Base-by-base conservation (phyloP, 1,140 invertebrate species). In the Penaeus vannamei region DNA sequence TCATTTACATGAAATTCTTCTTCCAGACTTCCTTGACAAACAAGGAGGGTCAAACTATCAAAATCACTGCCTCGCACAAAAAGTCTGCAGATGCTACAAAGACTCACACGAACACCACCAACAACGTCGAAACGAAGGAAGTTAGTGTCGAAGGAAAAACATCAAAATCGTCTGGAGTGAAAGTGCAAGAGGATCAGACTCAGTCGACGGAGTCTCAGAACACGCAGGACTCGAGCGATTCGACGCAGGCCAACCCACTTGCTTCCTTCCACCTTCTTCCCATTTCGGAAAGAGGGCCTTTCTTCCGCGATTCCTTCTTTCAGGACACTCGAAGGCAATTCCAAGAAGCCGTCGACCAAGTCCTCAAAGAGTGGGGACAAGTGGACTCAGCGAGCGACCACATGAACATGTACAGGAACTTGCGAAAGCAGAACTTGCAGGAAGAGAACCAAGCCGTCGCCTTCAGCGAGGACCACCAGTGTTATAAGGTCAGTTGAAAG, bases 291-390 rank as follows among this genome's bases (percentile, higher is more conserved):
- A 64, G 32, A 32, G 86, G 86, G 19, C 69, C 64, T 12, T 87
- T 87, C 77, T 87, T 87, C 86, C 53, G 82, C 59, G 86, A 87
- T 61, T 81, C 76, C 17, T 87, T 87, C 60, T 87, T 87, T 59
- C 76, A 87, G 60, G 81, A 61, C 46, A 81, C 86, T 17, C 64
- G 86, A 26, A 26, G 36, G 29, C 59, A 59, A 29, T 87, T 87
- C 86, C n/a, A 87, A 66, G 19, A 26, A n/a, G 83, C 83, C 12
- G 83, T 84, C 19, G 83, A 84, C 60, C 64, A 46, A 17, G 83
- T 84, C 1, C 60, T 84, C 53, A 84, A 66, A 29, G 72, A 46
- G 12, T 36, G 64, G 8, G 53, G 26, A 66, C 46, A 62, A 23
- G 59, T 59, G 19, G 26, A 26, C 32, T 32, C 42, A 2, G 60